Percentiles rank a stretch among this genome's conserved stretches.
These are phyloP conservation scores for Monopis laevigella DNA, from an alignment of 2,888 invertebrate species.

Conservation along the genomic window DNA sequence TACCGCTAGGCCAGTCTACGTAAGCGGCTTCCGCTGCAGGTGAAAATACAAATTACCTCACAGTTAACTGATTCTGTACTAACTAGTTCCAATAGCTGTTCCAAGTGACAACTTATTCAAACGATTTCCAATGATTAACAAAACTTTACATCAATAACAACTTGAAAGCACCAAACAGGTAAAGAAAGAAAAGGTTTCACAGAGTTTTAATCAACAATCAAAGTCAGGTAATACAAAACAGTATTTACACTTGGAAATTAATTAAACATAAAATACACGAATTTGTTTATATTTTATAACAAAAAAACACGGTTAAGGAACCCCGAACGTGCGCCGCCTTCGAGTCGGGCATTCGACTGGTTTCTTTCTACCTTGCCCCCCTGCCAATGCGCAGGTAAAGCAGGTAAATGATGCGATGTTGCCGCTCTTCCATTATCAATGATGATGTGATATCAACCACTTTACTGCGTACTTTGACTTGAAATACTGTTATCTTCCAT, in stretches of 20 bases:
- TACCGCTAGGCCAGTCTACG: slow-evolving; percentile 60
- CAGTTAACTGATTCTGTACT: background rate
- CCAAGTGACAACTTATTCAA: too few species aligned
- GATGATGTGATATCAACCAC: slow-evolving; percentile 54
- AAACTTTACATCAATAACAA: too few species aligned
- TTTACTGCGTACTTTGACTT: background rate
- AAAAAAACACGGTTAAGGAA: slow-evolving; percentile 18
- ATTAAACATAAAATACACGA: too few species aligned
- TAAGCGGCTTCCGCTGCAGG: slow-evolving; percentile 60
- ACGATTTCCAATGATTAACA: too few species aligned
- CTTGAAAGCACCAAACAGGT: too few species aligned
- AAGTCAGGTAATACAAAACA: too few species aligned
- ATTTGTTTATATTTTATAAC: too few species aligned
- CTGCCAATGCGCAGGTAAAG: slow-evolving; percentile 56
- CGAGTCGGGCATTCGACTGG: slow-evolving; percentile 51
- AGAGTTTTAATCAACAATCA: too few species aligned
- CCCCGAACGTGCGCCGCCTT: slow-evolving; percentile 42
- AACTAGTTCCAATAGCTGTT: background rate
- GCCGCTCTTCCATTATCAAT: slow-evolving; percentile 64
- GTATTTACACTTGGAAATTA: too few species aligned
- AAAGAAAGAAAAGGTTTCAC: too few species aligned
- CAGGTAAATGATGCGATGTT: slow-evolving; percentile 63
- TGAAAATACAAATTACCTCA: slow-evolving; percentile 33
- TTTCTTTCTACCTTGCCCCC: slow-evolving; percentile 38
- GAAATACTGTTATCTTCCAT: slow-evolving; percentile 17